Conservation (phyloP, 1,140 invertebrate species). For the Bombus superbus region DNA sequence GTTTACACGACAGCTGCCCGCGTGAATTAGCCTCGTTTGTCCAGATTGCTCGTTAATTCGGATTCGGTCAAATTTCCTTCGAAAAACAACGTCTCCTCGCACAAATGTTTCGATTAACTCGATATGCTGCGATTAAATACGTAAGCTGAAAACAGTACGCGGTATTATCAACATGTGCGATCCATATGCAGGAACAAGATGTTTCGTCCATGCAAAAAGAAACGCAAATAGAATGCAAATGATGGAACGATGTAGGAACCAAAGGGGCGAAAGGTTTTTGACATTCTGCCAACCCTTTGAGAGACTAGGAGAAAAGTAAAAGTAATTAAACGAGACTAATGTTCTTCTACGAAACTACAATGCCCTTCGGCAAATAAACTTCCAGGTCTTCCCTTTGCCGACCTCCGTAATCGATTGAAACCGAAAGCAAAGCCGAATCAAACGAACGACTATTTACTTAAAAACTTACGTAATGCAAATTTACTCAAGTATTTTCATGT, state of each 20-base stretch:
- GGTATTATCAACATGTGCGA: too few relatives aligned
- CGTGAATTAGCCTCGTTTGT: constrained; percentile 46
- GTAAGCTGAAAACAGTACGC: too few relatives aligned
- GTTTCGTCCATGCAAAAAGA: not conserved
- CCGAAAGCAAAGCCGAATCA: not conserved
- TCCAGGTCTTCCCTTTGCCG: not conserved
- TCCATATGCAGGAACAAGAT: not conserved
- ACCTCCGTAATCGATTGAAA: not conserved
- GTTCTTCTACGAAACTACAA: not conserved
- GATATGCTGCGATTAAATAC: too few relatives aligned
- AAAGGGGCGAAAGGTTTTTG: not conserved
- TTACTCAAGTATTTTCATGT: not conserved
- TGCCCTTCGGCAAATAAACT: not conserved
- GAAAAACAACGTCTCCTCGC: not conserved
- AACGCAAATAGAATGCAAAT: constrained; percentile 7
- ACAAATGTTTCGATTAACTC: not conserved
- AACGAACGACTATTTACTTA: not conserved
- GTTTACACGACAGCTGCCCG: not conserved
- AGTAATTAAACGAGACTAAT: constrained; percentile 25
- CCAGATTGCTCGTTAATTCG: constrained; percentile 38
- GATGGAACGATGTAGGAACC: not conserved
- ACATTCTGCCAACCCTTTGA: constrained; percentile 7
- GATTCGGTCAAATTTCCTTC: constrained; percentile 17
- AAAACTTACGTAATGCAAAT: not conserved
- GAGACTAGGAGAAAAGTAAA: not conserved